phyloP scores from a whole-genome alignment of 2,113 vertebrate species.

The Salvelinus fontinalis region DNA sequence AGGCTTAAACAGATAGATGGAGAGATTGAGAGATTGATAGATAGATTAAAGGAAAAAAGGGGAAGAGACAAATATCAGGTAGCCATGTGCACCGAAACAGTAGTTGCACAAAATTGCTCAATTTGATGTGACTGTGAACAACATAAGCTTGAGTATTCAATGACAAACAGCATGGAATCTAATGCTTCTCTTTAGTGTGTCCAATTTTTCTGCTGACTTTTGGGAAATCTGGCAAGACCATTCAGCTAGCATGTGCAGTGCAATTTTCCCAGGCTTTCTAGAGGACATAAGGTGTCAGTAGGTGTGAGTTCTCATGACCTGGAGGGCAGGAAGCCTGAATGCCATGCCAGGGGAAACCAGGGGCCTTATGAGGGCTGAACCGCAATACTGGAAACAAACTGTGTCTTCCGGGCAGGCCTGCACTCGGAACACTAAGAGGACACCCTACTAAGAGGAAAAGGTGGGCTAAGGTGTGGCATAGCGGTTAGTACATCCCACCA shows the following conservation, averaged over 20 bases:
- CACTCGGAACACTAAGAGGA: conserved; percentile 7
- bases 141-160: background rate
- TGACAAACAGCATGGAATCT: background rate
- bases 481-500: conserved; percentile 58
- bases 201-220: background rate
- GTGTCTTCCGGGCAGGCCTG: no score
- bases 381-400: no score
- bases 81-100: background rate
- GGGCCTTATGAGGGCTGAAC: conserved; percentile 28
- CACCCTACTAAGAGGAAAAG: conserved; percentile 62
- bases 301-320: conserved; percentile 36
- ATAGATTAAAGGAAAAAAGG: background rate
- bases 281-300: conserved; percentile 9
- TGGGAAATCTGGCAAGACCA: background rate
- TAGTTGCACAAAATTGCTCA: background rate
- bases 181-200: background rate
- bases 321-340: conserved; percentile 73
- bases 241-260: background rate
- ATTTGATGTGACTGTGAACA: background rate
- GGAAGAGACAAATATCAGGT: background rate
- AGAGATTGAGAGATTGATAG: background rate
- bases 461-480: conserved; percentile 58
- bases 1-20: conserved; percentile 21
- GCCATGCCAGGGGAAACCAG: conserved; percentile 65
- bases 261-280: conserved; percentile 26